Evolutionary conservation across 1,140 invertebrate species (phyloP).

Genomic region (Gryon sp.): DNA sequence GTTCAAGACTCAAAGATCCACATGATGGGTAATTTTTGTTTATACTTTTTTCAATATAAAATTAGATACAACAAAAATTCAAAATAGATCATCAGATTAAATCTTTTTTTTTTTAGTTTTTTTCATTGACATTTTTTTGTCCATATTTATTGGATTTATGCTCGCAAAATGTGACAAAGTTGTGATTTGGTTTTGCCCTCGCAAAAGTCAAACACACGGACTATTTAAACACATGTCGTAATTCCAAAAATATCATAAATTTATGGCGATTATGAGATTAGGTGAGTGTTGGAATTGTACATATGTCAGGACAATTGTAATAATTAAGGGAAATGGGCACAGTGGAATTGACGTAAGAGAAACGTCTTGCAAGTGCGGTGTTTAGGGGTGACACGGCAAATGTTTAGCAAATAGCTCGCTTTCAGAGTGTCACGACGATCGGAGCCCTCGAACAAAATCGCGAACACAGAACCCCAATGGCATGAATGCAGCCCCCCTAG

Average conservation of each 20-base stretch:
- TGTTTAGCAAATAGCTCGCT: slow-evolving; percentile 61
- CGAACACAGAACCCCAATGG: slow-evolving; percentile 22
- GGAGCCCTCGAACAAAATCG: slow-evolving; percentile 46
- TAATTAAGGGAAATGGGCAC: slow-evolving; percentile 46
- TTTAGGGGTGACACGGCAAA: slow-evolving; percentile 53
- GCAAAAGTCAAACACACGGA: not conserved
- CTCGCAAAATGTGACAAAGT: no score
- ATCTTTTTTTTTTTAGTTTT: no score
- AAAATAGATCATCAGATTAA: no score
- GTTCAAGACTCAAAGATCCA: slow-evolving; percentile 5
- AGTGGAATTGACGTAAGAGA: not conserved
- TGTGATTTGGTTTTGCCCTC: no score
- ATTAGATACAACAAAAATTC: no score
- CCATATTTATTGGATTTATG: no score
- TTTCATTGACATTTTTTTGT: slow-evolving; percentile 1
- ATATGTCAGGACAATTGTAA: slow-evolving; percentile 52
- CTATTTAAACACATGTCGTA: slow-evolving; percentile 48
- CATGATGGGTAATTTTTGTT: slow-evolving; percentile 16
- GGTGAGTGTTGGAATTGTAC: no score
- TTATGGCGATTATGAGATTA: slow-evolving; percentile 28
- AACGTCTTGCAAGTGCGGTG: slow-evolving; percentile 31
- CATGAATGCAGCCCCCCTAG: slow-evolving; percentile 45
- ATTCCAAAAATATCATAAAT: slow-evolving; percentile 54
- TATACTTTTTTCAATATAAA: no score
- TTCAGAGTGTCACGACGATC: slow-evolving; percentile 38